A percentile compares a stretch with the other conserved stretches of the same genome.
Conservation (phyloP, 2,113 vertebrate genomes). For the Shinisaurus crocodilurus region DNA sequence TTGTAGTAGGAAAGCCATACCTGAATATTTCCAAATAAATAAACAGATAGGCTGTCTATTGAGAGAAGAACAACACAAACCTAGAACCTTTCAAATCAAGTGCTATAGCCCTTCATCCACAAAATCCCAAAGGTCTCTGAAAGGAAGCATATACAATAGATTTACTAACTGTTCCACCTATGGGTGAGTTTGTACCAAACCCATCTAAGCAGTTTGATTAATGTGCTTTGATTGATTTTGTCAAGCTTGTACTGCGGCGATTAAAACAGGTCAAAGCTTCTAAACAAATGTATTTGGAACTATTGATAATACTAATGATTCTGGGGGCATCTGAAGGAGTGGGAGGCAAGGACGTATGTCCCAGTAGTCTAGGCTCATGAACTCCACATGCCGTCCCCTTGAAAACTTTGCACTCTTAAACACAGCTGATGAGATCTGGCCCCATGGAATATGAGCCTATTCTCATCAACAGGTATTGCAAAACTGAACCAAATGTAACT, state of each 20-base stretch:
- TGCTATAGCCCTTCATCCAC: background rate
- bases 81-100: background rate
- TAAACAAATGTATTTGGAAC: background rate
- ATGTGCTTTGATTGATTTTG: conserved; percentile 6
- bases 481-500: background rate
- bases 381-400: background rate
- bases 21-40: background rate
- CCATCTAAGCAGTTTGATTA: background rate
- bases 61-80: background rate
- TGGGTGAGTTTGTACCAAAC: background rate
- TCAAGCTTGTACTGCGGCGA: background rate
- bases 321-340: background rate
- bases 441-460: background rate
- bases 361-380: background rate
- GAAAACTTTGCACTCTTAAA: background rate
- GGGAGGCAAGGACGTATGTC: background rate
- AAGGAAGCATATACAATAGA: background rate
- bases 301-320: conserved; percentile 6
- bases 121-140: background rate
- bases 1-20: background rate
- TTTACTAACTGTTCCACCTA: no score
- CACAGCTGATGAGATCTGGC: background rate
- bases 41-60: background rate
- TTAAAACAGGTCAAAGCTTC: conserved; percentile 8
- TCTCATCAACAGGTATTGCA: background rate